A percentile compares a stretch with the other conserved stretches of the same genome.
Conservation (phyloP, 2,888 invertebrate genomes). For the Callyntrura guangdongensis region DNA sequence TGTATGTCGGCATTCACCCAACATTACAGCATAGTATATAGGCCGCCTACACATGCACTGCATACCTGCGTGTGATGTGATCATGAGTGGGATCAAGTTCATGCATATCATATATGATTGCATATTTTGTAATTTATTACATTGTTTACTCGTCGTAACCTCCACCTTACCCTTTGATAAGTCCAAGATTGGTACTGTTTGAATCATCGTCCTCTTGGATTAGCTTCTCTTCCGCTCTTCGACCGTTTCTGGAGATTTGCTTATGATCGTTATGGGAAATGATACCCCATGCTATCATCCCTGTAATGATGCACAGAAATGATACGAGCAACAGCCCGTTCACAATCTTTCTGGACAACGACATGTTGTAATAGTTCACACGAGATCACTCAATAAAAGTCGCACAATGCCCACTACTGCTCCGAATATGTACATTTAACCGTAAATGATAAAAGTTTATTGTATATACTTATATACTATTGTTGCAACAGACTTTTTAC, state of each 20-base stretch:
- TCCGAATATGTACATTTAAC: too few relatives aligned
- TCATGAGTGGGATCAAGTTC: neutral
- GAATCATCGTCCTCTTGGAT: constrained; percentile 37
- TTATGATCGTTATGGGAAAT: constrained; percentile 67
- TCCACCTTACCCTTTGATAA: constrained; percentile 69
- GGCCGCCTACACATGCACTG: neutral
- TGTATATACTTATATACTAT: neutral
- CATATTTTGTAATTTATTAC: neutral
- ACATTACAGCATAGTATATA: too few relatives aligned
- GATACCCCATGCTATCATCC: constrained; percentile 71
- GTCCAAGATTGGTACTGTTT: constrained; percentile 51
- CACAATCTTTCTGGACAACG: constrained; percentile 46
- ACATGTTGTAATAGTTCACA: constrained; percentile 35
- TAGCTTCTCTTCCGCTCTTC: constrained; percentile 53
- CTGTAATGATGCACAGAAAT: constrained; percentile 48
- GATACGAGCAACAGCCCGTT: constrained; percentile 57
- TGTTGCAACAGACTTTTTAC: neutral
- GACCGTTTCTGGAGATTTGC: neutral
- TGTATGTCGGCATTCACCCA: neutral
- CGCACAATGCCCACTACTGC: neutral
- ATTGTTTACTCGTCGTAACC: neutral
- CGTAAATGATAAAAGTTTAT: too few relatives aligned
- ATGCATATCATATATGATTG: neutral
- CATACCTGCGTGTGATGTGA: neutral
- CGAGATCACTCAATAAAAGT: neutral